phyloP scores from a whole-genome alignment of 2,113 vertebrate genomes.

The cat (Felis catus) region F.catus_Fca126_mat1.0 CM031415.1:88946001-88946500 shows the following conservation, averaged over 20 bases:
- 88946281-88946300: too few relatives aligned
- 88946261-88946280: neutral
- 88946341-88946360: too few relatives aligned
- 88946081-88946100: neutral
- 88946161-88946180: neutral
- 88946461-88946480: too few relatives aligned
- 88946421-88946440: too few relatives aligned
- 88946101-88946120: neutral
- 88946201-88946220: neutral
- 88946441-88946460: too few relatives aligned
- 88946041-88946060: neutral
- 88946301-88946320: too few relatives aligned
- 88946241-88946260: neutral
- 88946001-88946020: neutral
- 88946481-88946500: neutral
- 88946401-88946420: too few relatives aligned
- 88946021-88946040: neutral
- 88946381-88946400: too few relatives aligned
- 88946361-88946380: too few relatives aligned
- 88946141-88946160: neutral
- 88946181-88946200: neutral
- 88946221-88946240: neutral
- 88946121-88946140: neutral
- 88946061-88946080: neutral
- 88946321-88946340: too few relatives aligned